Evolutionary conservation across 2,888 invertebrate species (phyloP).

Genomic region (Lithophane socia): DNA sequence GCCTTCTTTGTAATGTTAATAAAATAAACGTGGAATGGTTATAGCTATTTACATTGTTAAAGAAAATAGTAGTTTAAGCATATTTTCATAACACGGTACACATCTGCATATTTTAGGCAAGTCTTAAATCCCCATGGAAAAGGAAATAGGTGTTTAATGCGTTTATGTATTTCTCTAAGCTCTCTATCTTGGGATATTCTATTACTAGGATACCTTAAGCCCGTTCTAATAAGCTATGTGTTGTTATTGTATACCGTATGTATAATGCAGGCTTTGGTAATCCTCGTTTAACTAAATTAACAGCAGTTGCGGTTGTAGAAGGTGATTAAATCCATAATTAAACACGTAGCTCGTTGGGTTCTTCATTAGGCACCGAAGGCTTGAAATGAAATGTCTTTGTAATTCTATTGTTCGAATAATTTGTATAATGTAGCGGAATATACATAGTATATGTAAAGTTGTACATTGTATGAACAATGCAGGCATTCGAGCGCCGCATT

Average conservation of each 20-base stretch:
- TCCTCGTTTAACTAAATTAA: constrained; percentile 48
- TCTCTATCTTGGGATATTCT: constrained; percentile 57
- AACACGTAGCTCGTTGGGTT: constrained; percentile 40
- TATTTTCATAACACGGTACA: constrained; percentile 22
- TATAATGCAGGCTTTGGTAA: constrained; percentile 43
- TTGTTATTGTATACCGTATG: constrained; percentile 37
- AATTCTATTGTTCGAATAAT: constrained; percentile 49
- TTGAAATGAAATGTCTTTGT: constrained; percentile 39
- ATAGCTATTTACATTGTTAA: constrained; percentile 46
- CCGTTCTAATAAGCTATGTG: constrained; percentile 31
- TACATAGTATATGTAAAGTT: constrained; percentile 16
- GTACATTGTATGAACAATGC: constrained; percentile 55
- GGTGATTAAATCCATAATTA: constrained; percentile 55
- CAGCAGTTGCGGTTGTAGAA: constrained; percentile 35
- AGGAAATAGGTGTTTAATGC: constrained; percentile 52
- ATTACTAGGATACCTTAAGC: constrained; percentile 50
- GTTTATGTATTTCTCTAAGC: constrained; percentile 51
- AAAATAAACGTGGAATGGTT: constrained; percentile 52
- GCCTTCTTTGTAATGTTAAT: constrained; percentile 55
- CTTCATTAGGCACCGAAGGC: constrained; percentile 43
- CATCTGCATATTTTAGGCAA: constrained; percentile 39
- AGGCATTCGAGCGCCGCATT: constrained; percentile 65
- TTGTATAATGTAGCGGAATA: constrained; percentile 15
- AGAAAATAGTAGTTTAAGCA: constrained; percentile 29
- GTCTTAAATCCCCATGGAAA: constrained; percentile 37